phyloP scores from a whole-genome alignment of 2,113 vertebrate species.

The Perognathus longimembris region DNA sequence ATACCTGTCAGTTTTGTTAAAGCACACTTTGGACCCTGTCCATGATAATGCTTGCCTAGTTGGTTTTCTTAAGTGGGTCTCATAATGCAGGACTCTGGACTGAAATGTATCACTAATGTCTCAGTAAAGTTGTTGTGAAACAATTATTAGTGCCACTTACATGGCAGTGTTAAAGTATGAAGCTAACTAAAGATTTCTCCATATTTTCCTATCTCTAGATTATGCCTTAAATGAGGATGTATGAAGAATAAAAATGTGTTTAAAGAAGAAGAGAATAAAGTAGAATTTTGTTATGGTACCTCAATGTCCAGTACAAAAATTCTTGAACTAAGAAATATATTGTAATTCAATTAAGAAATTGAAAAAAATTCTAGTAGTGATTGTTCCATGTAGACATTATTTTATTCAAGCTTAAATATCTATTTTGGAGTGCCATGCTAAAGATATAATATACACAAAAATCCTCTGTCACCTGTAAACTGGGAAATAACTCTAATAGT shows the following conservation, averaged over 20 bases:
- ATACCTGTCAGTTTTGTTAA: neutral
- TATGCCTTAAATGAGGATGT: neutral
- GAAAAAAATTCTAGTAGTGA: neutral
- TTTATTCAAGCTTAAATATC: conserved; percentile 16
- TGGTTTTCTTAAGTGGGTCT: neutral
- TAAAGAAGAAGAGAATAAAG: neutral
- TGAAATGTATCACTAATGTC: neutral
- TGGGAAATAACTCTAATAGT: neutral
- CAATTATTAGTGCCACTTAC: neutral
- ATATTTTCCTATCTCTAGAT: neutral
- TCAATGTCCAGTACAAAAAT: neutral
- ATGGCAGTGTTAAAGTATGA: neutral
- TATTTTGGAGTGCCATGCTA: neutral
- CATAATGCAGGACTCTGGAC: neutral
- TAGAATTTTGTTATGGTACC: neutral
- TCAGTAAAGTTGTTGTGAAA: neutral
- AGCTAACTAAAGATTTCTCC: neutral
- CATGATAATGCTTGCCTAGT: neutral
- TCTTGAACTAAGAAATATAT: too few species aligned
- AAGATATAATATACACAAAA: neutral
- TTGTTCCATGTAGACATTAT: neutral
- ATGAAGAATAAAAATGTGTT: neutral
- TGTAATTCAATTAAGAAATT: neutral
- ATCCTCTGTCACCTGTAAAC: neutral
- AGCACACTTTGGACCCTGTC: neutral